Evolutionary conservation across 1,140 invertebrate species (phyloP).

Genomic region (Atta texana): DNA sequence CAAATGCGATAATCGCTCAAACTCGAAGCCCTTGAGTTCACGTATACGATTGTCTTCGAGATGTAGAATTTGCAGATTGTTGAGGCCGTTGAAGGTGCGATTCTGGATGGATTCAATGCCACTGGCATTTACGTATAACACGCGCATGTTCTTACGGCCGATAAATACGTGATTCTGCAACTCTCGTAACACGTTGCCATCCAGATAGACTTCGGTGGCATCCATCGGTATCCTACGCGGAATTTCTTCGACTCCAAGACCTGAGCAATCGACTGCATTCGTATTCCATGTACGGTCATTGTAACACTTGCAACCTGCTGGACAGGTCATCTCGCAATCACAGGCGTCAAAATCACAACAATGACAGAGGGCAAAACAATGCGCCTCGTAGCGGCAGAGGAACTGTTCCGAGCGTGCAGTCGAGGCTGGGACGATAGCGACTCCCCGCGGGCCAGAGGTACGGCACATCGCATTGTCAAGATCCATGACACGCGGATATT

Average conservation of each 20-base stretch:
- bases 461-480: slow-evolving; percentile 94
- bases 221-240: slow-evolving; percentile 96
- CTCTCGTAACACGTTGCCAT: slow-evolving; percentile 94
- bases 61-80: slow-evolving; percentile 93
- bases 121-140: slow-evolving; percentile 94
- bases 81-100: slow-evolving; percentile 95
- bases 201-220: slow-evolving; percentile 95
- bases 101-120: slow-evolving; percentile 95
- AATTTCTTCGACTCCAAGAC: slow-evolving; percentile 91
- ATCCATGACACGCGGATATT: slow-evolving; percentile 95
- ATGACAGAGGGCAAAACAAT: slow-evolving; percentile 96
- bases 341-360: slow-evolving; percentile 98
- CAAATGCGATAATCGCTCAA: slow-evolving; percentile 93
- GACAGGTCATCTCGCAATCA: slow-evolving; percentile 98
- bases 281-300: slow-evolving; percentile 97
- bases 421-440: slow-evolving; percentile 90
- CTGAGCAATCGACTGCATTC: slow-evolving; percentile 96
- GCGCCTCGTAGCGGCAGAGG: slow-evolving; percentile 95
- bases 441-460: slow-evolving; percentile 91
- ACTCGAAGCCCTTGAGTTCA: slow-evolving; percentile 95
- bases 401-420: slow-evolving; percentile 92
- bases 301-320: slow-evolving; percentile 96
- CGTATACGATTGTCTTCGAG: slow-evolving; percentile 94
- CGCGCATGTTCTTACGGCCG: slow-evolving; percentile 95
- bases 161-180: slow-evolving; percentile 96